phyloP scores from a whole-genome alignment of 2,113 vertebrate genomes.

The Dermatemys mawii region DNA sequence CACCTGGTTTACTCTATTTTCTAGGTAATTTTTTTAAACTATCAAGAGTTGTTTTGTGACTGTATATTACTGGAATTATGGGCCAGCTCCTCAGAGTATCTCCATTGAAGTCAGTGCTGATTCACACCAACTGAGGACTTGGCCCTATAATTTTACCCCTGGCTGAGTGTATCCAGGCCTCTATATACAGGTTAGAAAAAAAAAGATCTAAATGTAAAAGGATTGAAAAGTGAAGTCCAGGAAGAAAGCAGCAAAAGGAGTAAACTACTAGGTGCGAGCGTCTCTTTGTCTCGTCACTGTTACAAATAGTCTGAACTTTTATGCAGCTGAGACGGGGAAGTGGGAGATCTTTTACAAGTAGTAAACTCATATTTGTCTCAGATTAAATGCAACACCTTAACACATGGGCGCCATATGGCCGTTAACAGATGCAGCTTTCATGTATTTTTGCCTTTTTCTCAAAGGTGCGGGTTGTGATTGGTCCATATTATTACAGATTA shows the following conservation, averaged over 20 bases:
- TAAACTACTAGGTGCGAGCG: conserved; percentile 26
- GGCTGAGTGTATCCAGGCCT: not conserved
- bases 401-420: conserved; percentile 77
- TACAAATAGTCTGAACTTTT: conserved; percentile 35
- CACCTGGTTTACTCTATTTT: not conserved
- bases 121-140: not conserved
- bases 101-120: not conserved
- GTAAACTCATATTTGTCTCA: conserved; percentile 74
- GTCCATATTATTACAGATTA: conserved; percentile 66
- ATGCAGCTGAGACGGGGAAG: conserved; percentile 55
- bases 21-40: not conserved
- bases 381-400: conserved; percentile 77
- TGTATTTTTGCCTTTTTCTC: conserved; percentile 46
- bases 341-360: conserved; percentile 70
- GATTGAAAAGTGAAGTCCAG: conserved; percentile 45
- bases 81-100: not conserved
- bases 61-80: not conserved
- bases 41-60: not conserved
- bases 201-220: not conserved
- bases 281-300: conserved; percentile 27
- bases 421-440: conserved; percentile 41
- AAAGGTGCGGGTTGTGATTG: conserved; percentile 41
- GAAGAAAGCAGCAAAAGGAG: conserved; percentile 9
- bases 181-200: not conserved
- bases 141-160: not conserved